Percentiles rank a stretch among this genome's conserved stretches.
Conservation (phyloP, 2,113 vertebrate species). For the Pituophis catenifer region DNA sequence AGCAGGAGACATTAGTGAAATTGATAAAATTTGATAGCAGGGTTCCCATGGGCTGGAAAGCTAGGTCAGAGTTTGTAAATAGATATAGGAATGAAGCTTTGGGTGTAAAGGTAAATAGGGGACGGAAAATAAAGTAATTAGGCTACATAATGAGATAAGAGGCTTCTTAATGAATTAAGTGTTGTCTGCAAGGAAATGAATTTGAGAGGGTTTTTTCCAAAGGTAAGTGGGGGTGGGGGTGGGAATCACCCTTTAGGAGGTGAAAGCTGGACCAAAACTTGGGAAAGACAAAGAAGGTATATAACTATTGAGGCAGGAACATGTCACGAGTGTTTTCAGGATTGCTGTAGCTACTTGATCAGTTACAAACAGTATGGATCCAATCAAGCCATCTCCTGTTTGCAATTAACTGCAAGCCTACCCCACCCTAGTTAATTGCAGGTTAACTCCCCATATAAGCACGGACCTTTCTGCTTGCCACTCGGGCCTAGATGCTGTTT, state of each 20-base stretch:
- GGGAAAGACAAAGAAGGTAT: neutral
- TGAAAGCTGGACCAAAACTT: neutral
- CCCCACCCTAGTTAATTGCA: too few species aligned
- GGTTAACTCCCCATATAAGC: too few species aligned
- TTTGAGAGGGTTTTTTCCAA: neutral
- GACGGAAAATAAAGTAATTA: neutral
- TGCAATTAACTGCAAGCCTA: too few species aligned
- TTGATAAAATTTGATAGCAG: neutral
- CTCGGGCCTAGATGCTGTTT: too few species aligned
- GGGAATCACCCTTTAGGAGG: neutral
- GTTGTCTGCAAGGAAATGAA: neutral
- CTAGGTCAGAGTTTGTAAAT: neutral
- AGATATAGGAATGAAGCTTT: neutral
- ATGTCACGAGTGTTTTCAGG: too few species aligned
- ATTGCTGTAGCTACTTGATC: too few species aligned
- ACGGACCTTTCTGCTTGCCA: too few species aligned
- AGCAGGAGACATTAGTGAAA: neutral
- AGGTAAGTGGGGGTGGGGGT: neutral
- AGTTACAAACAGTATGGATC: too few species aligned
- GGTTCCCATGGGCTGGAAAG: neutral
- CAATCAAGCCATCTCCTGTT: too few species aligned
- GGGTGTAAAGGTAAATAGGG: neutral
- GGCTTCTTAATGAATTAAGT: neutral
- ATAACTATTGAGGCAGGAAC: neutral
- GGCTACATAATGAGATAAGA: neutral